Conservation (phyloP, 64 coral and sea anemone species). For the Montipora sp. region DNA sequence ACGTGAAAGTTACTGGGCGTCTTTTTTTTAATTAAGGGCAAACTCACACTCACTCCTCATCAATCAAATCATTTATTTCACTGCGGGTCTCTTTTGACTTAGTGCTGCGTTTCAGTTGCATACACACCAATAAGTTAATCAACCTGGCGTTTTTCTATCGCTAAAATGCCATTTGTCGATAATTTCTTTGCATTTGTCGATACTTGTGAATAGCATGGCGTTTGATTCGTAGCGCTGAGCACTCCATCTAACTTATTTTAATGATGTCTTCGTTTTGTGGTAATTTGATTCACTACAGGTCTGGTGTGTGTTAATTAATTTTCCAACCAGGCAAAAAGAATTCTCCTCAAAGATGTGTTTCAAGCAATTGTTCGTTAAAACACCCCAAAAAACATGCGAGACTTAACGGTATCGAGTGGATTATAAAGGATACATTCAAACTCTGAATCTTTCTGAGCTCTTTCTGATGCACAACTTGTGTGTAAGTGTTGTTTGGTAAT, state of each 20-base stretch:
- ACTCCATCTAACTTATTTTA: no score
- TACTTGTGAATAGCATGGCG: no score
- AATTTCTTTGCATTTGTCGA: no score
- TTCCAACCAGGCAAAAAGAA: conserved; percentile 32
- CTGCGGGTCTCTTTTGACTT: no score
- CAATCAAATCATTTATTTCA: no score
- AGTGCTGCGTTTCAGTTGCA: no score
- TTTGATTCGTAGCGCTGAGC: background rate
- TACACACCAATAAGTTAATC: no score
- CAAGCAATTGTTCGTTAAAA: background rate
- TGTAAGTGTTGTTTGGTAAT: background rate
- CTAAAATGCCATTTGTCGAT: no score
- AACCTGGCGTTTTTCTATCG: no score
- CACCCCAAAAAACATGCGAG: background rate
- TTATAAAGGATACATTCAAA: background rate
- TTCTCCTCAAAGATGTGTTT: conserved; percentile 6
- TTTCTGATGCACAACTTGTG: background rate
- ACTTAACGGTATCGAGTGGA: background rate
- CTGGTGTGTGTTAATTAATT: conserved; percentile 46
- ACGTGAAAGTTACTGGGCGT: no score
- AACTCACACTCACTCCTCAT: no score
- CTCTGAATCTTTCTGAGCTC: background rate
- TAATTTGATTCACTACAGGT: conserved; percentile 20
- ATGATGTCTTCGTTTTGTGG: background rate
- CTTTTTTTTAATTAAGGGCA: no score